Evolutionary conservation across 2,888 invertebrate genomes (phyloP).

Genomic region (Sesia bembeciformis): DNA sequence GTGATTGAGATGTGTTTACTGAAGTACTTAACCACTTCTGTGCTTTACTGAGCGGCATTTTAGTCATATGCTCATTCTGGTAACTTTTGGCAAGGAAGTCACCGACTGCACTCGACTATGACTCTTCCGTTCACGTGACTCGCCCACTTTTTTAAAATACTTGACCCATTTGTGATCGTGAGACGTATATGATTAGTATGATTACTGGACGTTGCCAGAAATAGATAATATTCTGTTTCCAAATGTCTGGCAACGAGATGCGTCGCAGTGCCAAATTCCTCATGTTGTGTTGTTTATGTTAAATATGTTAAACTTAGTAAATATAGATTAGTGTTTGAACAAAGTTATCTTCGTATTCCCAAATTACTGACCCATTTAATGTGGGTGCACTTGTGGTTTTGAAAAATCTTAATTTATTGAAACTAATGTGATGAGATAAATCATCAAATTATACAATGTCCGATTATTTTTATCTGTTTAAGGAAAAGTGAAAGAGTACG

Average conservation of each 20-base stretch:
- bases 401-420: too few relatives aligned
- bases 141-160: neutral
- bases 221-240: slow-evolving; percentile 40
- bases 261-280: slow-evolving; percentile 38
- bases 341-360: too few relatives aligned
- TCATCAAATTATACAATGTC: too few relatives aligned
- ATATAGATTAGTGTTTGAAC: neutral
- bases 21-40: too few relatives aligned
- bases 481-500: too few relatives aligned
- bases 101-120: neutral
- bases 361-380: too few relatives aligned
- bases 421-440: too few relatives aligned
- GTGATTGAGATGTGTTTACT: too few relatives aligned
- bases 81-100: neutral
- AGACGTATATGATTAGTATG: neutral
- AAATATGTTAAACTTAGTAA: neutral
- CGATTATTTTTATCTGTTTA: too few relatives aligned
- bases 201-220: slow-evolving; percentile 15
- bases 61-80: too few relatives aligned
- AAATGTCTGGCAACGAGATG: slow-evolving; percentile 23
- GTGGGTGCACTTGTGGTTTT: too few relatives aligned
- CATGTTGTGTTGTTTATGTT: neutral
- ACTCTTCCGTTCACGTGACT: neutral
- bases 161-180: neutral
- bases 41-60: too few relatives aligned